Percentiles rank a stretch among this genome's conserved stretches.
phyloP scores from a whole-genome alignment of 2,888 invertebrate species.

The Tenthredo mesomela region DNA sequence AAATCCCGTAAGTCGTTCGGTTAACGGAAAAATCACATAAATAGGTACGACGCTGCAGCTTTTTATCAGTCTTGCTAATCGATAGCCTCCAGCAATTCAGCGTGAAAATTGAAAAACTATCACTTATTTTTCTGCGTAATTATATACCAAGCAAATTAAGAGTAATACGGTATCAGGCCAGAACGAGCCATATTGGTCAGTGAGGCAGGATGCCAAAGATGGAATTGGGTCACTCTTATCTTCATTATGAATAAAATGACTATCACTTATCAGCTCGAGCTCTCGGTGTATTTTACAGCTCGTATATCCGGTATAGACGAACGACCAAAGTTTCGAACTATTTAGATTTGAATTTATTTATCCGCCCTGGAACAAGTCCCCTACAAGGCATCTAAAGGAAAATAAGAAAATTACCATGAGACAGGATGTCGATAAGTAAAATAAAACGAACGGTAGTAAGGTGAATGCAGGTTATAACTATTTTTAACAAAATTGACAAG shows the following conservation, averaged over 20 bases:
- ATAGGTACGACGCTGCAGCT: not conserved
- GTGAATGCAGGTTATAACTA: too few relatives aligned
- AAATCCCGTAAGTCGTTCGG: too few relatives aligned
- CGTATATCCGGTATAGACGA: not conserved
- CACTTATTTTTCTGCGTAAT: too few relatives aligned
- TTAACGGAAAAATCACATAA: too few relatives aligned
- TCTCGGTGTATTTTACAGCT: not conserved
- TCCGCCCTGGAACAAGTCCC: not conserved
- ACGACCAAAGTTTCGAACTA: not conserved
- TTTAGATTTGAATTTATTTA: not conserved
- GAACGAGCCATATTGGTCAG: not conserved
- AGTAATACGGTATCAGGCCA: not conserved
- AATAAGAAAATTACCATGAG: not conserved
- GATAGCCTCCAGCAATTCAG: slow-evolving; percentile 7
- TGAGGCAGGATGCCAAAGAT: slow-evolving; percentile 1
- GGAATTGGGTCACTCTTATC: slow-evolving; percentile 22
- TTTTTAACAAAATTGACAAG: too few relatives aligned
- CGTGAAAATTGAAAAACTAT: slow-evolving; percentile 32
- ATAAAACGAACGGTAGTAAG: too few relatives aligned
- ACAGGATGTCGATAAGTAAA: too few relatives aligned
- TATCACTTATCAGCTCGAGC: slow-evolving; percentile 37
- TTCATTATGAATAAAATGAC: slow-evolving; percentile 32
- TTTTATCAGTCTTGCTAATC: slow-evolving; percentile 1
- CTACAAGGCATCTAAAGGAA: not conserved
- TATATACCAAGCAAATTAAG: not conserved